Percentiles rank a stretch among this genome's conserved stretches.
Conservation (phyloP, 1,140 invertebrate species). For the Conus betulinus region DNA sequence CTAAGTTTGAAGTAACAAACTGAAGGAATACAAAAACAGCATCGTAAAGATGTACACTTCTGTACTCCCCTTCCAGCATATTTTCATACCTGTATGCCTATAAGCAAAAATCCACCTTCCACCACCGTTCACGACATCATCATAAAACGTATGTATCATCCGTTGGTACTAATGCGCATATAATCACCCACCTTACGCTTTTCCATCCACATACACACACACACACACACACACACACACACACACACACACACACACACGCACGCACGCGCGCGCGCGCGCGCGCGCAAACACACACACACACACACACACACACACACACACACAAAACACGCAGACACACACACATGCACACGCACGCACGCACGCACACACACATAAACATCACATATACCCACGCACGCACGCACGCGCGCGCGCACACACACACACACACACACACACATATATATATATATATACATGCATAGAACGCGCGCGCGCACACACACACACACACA, state of each 20-base stretch:
- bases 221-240: background rate
- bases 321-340: background rate
- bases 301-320: background rate
- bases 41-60: too few relatives aligned
- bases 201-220: background rate
- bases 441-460: background rate
- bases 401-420: background rate
- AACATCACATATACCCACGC: background rate
- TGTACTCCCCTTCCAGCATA: too few relatives aligned
- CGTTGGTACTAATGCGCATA: too few relatives aligned
- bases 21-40: too few relatives aligned
- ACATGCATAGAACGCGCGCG: background rate
- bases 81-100: too few relatives aligned
- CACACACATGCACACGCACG: background rate
- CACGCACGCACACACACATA: conserved; percentile 1
- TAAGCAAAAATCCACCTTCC: too few relatives aligned
- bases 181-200: too few relatives aligned
- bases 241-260: conserved; percentile 21
- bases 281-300: background rate
- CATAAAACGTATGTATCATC: too few relatives aligned
- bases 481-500: background rate
- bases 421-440: conserved; percentile 9
- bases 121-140: too few relatives aligned
- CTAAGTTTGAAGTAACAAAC: too few relatives aligned
- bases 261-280: background rate